These are phyloP conservation scores for Romanogobio albipinnatus DNA, from an alignment of 2,113 vertebrate species.

Conservation along the genomic window DNA sequence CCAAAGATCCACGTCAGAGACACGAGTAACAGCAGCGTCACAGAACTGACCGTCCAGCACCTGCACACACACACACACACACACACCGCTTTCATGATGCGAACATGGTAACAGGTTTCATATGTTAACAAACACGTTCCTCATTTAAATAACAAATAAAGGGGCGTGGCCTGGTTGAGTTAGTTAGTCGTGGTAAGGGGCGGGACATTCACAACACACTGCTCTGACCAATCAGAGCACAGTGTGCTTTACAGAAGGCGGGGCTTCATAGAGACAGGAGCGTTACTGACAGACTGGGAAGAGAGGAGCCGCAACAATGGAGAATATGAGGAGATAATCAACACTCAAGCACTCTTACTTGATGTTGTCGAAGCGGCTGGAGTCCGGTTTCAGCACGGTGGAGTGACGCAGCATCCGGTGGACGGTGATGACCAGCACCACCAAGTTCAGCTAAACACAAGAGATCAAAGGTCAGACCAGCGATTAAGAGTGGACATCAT, in stretches of 20 bases:
- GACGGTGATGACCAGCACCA: slow-evolving; percentile 90
- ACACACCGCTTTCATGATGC: background rate
- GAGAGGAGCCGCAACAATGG: too few species aligned
- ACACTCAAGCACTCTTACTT: slow-evolving; percentile 73
- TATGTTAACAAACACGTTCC: too few species aligned
- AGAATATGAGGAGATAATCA: too few species aligned
- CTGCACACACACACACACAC: slow-evolving; percentile 64
- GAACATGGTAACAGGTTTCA: too few species aligned
- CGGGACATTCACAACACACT: too few species aligned
- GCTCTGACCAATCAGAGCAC: too few species aligned
- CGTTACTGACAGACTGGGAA: too few species aligned
- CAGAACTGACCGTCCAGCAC: slow-evolving; percentile 89
- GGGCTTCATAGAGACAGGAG: too few species aligned
- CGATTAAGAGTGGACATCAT: background rate
- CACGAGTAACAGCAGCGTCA: slow-evolving; percentile 89
- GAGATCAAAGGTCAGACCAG: background rate
- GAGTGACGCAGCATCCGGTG: slow-evolving; percentile 91
- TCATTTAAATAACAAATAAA: too few species aligned
- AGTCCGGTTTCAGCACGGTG: slow-evolving; percentile 89
- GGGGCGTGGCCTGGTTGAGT: too few species aligned
- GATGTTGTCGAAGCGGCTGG: slow-evolving; percentile 92
- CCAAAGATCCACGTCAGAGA: slow-evolving; percentile 92
- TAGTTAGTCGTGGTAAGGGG: too few species aligned
- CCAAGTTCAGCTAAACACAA: slow-evolving; percentile 82
- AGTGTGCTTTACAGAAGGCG: too few species aligned